Conservation (phyloP, 1,140 invertebrate species). For the Sycobia sp. region DNA sequence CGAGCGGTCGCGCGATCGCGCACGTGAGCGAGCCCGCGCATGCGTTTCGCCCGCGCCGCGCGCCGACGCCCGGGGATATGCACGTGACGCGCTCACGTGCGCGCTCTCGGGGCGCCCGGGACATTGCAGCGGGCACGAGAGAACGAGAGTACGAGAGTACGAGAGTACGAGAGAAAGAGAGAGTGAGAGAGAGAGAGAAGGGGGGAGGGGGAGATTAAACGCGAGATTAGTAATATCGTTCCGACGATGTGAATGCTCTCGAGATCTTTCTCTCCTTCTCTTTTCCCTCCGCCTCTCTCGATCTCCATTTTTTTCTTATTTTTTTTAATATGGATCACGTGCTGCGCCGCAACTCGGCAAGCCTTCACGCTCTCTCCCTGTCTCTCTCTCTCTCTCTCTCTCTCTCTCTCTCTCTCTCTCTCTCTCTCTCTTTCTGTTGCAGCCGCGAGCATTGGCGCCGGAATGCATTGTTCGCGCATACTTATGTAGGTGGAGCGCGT, state of each 20-base stretch:
- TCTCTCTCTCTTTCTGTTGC: no score
- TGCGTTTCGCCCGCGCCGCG: slow-evolving; percentile 13
- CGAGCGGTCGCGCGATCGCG: slow-evolving; percentile 3
- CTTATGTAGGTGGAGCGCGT: no score
- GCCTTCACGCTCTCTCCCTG: not conserved
- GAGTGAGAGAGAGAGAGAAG: no score
- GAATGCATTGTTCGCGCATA: not conserved
- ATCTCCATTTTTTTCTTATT: no score
- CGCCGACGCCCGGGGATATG: slow-evolving; percentile 8
- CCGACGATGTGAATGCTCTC: slow-evolving; percentile 1
- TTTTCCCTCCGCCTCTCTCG: not conserved
- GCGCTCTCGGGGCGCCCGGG: no score
- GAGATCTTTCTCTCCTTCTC: slow-evolving; percentile 13
- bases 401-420: not conserved
- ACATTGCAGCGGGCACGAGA: slow-evolving; percentile 9
- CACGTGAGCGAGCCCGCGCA: slow-evolving; percentile 6
- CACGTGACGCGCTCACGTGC: slow-evolving; percentile 30
- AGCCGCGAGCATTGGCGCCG: no score
- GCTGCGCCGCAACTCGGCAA: not conserved
- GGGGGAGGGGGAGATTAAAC: no score
- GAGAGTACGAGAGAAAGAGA: no score
- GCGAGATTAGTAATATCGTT: no score
- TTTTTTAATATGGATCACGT: slow-evolving; percentile 11
- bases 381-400: slow-evolving; percentile 1
- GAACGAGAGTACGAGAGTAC: no score